Base-by-base conservation (phyloP, 2,888 invertebrate genomes). In the Mermis nigrescens region DNA sequence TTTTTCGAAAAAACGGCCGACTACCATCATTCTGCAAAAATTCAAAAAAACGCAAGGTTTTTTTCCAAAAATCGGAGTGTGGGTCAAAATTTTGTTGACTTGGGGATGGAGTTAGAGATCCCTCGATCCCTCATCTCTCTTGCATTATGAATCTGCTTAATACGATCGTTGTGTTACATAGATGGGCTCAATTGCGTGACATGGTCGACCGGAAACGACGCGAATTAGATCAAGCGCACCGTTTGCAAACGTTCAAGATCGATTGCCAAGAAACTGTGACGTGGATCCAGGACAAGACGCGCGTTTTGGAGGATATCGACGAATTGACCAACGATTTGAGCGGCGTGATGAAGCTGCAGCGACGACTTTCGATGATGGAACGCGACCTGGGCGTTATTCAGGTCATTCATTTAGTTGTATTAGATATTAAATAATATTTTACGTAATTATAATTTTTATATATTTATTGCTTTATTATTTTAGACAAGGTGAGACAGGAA, bases 201-300 rank as follows among this genome's bases (percentile, higher is more conserved):
- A 87, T 92, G 79, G 92, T 95, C 19, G 95, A 98, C 74, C 82
- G 83, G 32, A 98, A 98, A 79, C 83, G 90, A 70, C 91, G 91
- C 68, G 90, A 91, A 68, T 81, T 99, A 58, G 88, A 89, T 71
- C 85, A 90, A 0, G 91, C 94, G 0, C 94, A 95, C 75, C 91
- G 92, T 32, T 86, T 95, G 51, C 95, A 95, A 78, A 94, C 92
- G 58, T 98, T 92, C 85, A 91, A 98, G 75, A 95, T 99, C 77
- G 98, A 99, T 76, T 95, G 94, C n/a, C 71, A 71, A 60, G 70
- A 70, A 52, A 62, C 70, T 32, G 67, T 70, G 61, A 70, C 71
- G 29, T 71, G 71, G 71, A 71, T 71, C 62, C 91, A 95, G 75
- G 98, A 99, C 76, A 99, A 99, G 80, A 91, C 92, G 71, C 83